Percentiles rank a stretch among this genome's conserved stretches.
These are phyloP conservation scores for Lates japonicus DNA, from an alignment of 2,797 vertebrate species.

Conservation along the genomic window DNA sequence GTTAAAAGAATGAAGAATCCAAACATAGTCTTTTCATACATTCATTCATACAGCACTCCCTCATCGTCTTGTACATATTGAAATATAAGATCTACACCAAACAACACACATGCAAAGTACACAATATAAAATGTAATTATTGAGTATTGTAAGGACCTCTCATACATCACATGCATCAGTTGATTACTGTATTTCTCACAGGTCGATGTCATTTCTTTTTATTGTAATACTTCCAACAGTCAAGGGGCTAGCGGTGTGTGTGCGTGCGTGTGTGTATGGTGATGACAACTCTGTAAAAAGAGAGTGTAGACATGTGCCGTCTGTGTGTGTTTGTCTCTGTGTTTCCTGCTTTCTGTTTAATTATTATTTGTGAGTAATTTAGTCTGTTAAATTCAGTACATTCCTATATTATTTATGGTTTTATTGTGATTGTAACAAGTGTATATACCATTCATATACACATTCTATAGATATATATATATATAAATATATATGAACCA, in stretches of 20 bases:
- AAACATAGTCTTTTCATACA: neutral
- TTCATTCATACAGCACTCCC: neutral
- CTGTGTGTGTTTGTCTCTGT: slow-evolving; percentile 31
- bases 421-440: slow-evolving; percentile 84
- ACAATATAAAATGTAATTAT: neutral
- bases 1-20: neutral
- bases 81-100: neutral
- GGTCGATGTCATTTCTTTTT: slow-evolving; percentile 3
- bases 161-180: slow-evolving; percentile 3
- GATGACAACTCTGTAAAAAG: neutral
- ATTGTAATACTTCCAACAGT: slow-evolving; percentile 38
- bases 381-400: slow-evolving; percentile 82
- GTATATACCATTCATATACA: slow-evolving; percentile 84
- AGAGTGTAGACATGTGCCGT: slow-evolving; percentile 27
- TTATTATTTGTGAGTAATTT: slow-evolving; percentile 76
- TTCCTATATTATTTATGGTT: slow-evolving; percentile 89
- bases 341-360: slow-evolving; percentile 62
- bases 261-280: slow-evolving; percentile 1
- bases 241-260: neutral
- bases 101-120: neutral
- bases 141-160: neutral
- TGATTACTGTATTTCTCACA: neutral
- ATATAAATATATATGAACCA: slow-evolving; percentile 77
- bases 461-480: slow-evolving; percentile 78
- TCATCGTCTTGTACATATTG: neutral